Conservation (phyloP, 2,888 invertebrate species). For the Dynastes grantii region DNA sequence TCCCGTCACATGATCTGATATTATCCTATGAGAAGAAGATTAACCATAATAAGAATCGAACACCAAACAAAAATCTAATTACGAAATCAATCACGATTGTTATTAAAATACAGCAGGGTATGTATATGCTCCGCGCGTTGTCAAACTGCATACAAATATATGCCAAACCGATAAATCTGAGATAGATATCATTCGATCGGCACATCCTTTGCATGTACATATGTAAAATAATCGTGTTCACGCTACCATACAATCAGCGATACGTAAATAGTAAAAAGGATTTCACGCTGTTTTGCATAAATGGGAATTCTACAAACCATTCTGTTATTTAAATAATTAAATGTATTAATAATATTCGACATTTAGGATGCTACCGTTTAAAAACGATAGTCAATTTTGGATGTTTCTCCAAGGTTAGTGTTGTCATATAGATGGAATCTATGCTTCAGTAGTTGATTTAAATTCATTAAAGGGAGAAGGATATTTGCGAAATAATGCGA, state of each 20-base stretch:
- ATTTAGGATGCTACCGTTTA: constrained; percentile 4
- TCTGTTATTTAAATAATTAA: constrained; percentile 15
- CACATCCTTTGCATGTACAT: constrained; percentile 11
- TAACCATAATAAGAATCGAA: neutral
- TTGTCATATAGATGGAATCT: constrained; percentile 24
- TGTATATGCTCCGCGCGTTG: constrained; percentile 21
- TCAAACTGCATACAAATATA: constrained; percentile 40
- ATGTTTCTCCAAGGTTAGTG: constrained; percentile 17
- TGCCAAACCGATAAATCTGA: constrained; percentile 25
- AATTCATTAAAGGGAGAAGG: constrained; percentile 8
- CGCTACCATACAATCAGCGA: neutral
- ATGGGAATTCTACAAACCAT: constrained; percentile 1
- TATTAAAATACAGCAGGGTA: constrained; percentile 35
- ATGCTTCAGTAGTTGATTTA: constrained; percentile 11
- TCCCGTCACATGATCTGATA: constrained; percentile 29
- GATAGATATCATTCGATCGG: constrained; percentile 18
- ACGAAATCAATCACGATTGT: constrained; percentile 40
- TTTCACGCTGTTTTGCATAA: constrained; percentile 14
- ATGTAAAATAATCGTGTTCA: neutral
- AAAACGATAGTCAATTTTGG: neutral
- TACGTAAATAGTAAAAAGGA: constrained; percentile 3
- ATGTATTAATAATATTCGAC: neutral
- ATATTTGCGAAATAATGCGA: neutral
- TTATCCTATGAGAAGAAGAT: neutral
- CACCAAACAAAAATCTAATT: constrained; percentile 30